A percentile compares a stretch with the other conserved stretches of the same genome.
Conservation (phyloP, 2,113 vertebrate genomes). For the Lichenostomus cassidix region DNA sequence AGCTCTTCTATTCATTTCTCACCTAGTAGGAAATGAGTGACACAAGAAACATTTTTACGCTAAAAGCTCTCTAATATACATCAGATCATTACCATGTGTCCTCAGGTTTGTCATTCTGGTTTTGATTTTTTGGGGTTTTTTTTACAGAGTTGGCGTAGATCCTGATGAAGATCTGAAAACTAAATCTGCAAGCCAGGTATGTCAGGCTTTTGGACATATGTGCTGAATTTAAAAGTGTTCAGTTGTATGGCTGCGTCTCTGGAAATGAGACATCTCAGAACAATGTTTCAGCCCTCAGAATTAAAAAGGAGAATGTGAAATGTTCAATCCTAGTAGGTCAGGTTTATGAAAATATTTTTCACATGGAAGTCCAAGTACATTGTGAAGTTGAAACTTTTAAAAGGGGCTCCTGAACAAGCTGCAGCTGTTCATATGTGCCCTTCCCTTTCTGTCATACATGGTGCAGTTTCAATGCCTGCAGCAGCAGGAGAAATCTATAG, state of each 20-base stretch:
- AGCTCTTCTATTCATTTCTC: neutral
- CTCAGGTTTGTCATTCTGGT: neutral
- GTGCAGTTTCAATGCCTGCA: neutral
- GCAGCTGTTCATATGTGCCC: neutral
- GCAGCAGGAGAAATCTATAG: neutral
- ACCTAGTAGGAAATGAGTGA: neutral
- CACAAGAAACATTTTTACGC: neutral
- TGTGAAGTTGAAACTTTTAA: neutral
- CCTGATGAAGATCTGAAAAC: constrained; percentile 72
- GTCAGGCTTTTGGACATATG: neutral
- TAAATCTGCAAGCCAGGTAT: constrained; percentile 73
- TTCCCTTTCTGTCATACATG: neutral
- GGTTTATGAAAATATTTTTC: neutral
- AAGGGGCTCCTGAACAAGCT: neutral
- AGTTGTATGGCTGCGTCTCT: neutral
- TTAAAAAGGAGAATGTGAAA: neutral
- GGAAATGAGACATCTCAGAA: neutral
- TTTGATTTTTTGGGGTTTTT: neutral
- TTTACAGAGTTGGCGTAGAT: constrained; percentile 75
- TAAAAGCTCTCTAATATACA: neutral
- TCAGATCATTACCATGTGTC: neutral
- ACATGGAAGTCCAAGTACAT: neutral
- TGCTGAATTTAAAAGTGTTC: neutral
- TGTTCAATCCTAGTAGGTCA: neutral
- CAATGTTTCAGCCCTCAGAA: neutral